Evolutionary conservation across 2,797 vertebrate species (phyloP).

Genomic region (Leucoraja ocellata): DNA sequence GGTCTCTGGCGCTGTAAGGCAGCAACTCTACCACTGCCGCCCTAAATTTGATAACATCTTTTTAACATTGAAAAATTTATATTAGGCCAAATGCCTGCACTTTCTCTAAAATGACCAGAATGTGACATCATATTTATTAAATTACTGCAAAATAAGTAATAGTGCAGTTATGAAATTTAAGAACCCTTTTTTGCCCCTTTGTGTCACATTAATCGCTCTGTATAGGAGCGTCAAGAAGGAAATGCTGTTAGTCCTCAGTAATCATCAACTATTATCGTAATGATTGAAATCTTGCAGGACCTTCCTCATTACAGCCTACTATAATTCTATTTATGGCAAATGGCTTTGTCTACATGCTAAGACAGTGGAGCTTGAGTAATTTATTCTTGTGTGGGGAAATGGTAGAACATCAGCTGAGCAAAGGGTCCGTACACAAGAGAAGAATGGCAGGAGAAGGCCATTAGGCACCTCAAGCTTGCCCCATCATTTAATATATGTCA

Average conservation of each 20-base stretch:
- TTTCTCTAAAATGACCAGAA: background rate
- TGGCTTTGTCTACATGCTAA: background rate
- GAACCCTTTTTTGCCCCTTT: background rate
- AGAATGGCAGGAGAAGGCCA: no score
- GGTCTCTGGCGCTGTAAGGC: no score
- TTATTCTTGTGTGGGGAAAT: no score
- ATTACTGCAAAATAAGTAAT: background rate
- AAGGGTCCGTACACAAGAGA: no score
- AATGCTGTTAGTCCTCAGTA: background rate
- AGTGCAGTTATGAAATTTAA: background rate
- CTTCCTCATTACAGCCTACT: background rate
- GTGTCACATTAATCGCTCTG: background rate
- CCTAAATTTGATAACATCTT: background rate
- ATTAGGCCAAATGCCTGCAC: background rate
- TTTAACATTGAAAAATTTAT: background rate
- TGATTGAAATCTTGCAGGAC: constrained; percentile 24
- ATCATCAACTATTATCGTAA: background rate
- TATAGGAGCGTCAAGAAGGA: background rate
- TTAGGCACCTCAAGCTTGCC: no score
- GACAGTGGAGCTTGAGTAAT: background rate
- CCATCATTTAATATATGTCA: no score
- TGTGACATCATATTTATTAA: background rate
- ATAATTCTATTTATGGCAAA: background rate
- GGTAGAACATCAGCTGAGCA: no score
- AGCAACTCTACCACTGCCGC: background rate